These are phyloP conservation scores for Anas capensis DNA, from an alignment of 2,797 vertebrate species.

Conservation along the genomic window DNA sequence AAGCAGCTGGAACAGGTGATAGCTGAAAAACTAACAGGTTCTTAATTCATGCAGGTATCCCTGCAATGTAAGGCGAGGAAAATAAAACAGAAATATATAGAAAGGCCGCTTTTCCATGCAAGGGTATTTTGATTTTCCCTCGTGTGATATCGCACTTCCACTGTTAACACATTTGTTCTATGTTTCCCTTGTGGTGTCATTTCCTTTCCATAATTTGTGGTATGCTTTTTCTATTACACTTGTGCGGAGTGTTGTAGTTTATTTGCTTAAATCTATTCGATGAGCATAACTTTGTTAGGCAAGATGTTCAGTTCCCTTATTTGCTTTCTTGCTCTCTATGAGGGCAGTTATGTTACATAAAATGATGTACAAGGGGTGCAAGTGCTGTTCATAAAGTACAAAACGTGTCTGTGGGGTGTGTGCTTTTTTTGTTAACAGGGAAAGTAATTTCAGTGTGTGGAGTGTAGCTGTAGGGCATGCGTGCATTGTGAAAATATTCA, in stretches of 20 bases:
- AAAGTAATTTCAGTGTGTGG: constrained; percentile 50
- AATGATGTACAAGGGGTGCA: constrained; percentile 6
- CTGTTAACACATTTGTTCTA: constrained; percentile 29
- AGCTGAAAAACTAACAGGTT: neutral
- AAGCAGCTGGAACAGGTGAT: neutral
- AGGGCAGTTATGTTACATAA: constrained; percentile 42
- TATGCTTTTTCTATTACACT: constrained; percentile 52
- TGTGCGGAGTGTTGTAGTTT: constrained; percentile 26
- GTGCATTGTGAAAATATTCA: constrained; percentile 63
- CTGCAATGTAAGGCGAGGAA: neutral
- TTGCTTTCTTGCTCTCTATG: constrained; percentile 41
- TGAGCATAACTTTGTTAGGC: constrained; percentile 22
- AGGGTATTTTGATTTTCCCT: constrained; percentile 7
- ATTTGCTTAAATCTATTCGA: constrained; percentile 43
- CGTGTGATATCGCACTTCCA: neutral
- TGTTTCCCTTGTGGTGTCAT: constrained; percentile 15
- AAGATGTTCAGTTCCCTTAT: neutral
- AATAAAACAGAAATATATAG: neutral
- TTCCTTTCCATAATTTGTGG: constrained; percentile 18
- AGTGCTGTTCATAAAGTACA: constrained; percentile 18
- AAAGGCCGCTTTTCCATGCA: neutral
- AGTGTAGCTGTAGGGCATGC: constrained; percentile 35
- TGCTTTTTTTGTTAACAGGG: constrained; percentile 23
- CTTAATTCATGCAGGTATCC: neutral
- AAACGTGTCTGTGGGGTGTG: constrained; percentile 4